These are phyloP conservation scores for Entomobrya multifasciata DNA, from an alignment of 2,888 invertebrate species.

Conservation along the genomic window DNA sequence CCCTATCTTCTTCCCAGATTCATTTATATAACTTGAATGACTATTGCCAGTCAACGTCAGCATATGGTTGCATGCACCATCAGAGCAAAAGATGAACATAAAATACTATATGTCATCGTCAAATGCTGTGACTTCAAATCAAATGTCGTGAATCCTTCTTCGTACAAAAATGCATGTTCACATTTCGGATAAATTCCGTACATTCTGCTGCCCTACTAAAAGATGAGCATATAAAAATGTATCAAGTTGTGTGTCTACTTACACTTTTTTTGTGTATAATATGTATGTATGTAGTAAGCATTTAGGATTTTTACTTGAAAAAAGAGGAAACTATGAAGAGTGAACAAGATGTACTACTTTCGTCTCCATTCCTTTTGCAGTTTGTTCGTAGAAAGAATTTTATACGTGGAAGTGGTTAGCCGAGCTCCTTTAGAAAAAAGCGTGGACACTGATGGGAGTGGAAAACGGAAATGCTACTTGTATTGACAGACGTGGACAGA, in stretches of 20 bases:
- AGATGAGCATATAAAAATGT: too few relatives aligned
- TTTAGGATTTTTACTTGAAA: neutral
- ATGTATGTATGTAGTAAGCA: neutral
- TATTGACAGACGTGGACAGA: slow-evolving; percentile 57
- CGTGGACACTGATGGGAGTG: slow-evolving; percentile 39
- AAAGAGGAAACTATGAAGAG: neutral
- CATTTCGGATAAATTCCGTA: neutral
- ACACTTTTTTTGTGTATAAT: too few relatives aligned
- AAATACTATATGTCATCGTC: slow-evolving; percentile 67
- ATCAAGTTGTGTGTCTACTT: too few relatives aligned
- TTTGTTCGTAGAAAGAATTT: slow-evolving; percentile 5
- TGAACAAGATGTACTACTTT: neutral
- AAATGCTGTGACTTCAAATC: slow-evolving; percentile 69
- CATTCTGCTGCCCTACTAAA: too few relatives aligned
- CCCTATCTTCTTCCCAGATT: too few relatives aligned
- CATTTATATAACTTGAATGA: too few relatives aligned
- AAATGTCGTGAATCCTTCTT: slow-evolving; percentile 66
- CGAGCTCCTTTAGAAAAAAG: slow-evolving; percentile 17
- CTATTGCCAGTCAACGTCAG: too few relatives aligned
- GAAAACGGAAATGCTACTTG: slow-evolving; percentile 49
- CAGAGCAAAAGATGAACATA: slow-evolving; percentile 26
- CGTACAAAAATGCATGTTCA: slow-evolving; percentile 20
- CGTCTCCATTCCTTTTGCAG: neutral
- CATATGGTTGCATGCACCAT: neutral
- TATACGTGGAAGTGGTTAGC: slow-evolving; percentile 36